phyloP scores from a whole-genome alignment of 2,888 invertebrate genomes.

The Callinectes sapidus region DNA sequence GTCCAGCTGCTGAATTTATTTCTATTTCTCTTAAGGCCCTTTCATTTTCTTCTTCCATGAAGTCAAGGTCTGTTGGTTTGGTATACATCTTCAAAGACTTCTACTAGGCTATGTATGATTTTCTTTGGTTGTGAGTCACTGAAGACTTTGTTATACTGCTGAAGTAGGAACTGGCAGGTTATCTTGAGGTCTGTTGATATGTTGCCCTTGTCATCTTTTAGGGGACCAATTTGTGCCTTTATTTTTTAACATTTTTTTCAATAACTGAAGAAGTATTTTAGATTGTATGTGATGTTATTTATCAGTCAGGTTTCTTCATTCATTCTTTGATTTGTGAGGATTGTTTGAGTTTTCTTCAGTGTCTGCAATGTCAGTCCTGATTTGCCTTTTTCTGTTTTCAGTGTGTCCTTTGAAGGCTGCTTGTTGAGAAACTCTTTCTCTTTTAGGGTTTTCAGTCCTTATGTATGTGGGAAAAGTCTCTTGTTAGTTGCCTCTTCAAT shows the following conservation, averaged over 20 bases:
- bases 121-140: not conserved
- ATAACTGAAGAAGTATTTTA: slow-evolving; percentile 37
- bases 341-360: too few species aligned
- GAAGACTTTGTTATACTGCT: slow-evolving; percentile 37
- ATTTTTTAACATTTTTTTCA: slow-evolving; percentile 22
- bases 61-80: not conserved
- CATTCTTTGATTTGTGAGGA: not conserved
- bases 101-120: not conserved
- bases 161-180: not conserved
- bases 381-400: too few species aligned
- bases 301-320: not conserved
- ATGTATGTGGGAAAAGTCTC: too few species aligned
- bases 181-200: not conserved
- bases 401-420: too few species aligned
- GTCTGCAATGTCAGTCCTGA: too few species aligned
- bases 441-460: too few species aligned
- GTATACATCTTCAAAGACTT: not conserved
- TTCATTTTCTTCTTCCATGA: not conserved
- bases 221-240: not conserved
- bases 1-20: slow-evolving; percentile 31
- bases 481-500: too few species aligned
- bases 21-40: slow-evolving; percentile 2
- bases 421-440: too few species aligned
- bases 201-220: not conserved
- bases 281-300: slow-evolving; percentile 33